A percentile compares a stretch with the other conserved stretches of the same genome.
Evolutionary conservation across 2,113 vertebrate species (phyloP).

Genomic region (Ceuthmochares aereus): DNA sequence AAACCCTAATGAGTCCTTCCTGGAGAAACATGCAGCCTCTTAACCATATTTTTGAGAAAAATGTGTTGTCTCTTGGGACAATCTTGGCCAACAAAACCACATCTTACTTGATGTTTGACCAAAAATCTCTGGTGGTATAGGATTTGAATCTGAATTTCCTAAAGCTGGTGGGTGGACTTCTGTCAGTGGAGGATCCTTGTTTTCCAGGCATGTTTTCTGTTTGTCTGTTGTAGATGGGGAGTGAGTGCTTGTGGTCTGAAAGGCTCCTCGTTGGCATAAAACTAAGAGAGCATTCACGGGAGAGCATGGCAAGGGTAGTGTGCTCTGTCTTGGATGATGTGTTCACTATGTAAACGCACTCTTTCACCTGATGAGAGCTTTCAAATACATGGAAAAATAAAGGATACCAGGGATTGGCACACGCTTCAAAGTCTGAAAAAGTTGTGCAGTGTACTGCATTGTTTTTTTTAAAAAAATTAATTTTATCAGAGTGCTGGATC

Average conservation of each 20-base stretch:
- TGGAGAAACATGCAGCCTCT: background rate
- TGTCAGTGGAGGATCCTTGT: background rate
- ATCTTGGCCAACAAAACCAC: background rate
- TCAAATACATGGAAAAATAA: background rate
- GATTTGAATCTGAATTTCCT: background rate
- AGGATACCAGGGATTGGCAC: no score
- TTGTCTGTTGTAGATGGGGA: background rate
- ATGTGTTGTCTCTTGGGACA: background rate
- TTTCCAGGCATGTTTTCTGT: background rate
- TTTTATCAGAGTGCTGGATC: background rate
- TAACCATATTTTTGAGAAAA: background rate
- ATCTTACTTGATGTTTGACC: accelerated
- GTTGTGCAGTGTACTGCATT: accelerated
- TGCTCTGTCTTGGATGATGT: accelerated
- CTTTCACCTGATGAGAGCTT: background rate
- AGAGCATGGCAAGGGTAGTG: background rate
- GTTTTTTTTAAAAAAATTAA: no score
- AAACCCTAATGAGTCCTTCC: background rate
- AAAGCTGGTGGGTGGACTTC: background rate
- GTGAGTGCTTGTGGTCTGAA: accelerated
- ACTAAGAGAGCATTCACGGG: background rate
- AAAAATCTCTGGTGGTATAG: background rate
- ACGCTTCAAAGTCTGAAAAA: background rate
- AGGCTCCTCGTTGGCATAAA: no score
- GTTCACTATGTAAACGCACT: background rate